Percentiles rank a stretch among this genome's conserved stretches.
phyloP scores from a whole-genome alignment of 2,797 vertebrate genomes.

The Salarias fasciatus region DNA sequence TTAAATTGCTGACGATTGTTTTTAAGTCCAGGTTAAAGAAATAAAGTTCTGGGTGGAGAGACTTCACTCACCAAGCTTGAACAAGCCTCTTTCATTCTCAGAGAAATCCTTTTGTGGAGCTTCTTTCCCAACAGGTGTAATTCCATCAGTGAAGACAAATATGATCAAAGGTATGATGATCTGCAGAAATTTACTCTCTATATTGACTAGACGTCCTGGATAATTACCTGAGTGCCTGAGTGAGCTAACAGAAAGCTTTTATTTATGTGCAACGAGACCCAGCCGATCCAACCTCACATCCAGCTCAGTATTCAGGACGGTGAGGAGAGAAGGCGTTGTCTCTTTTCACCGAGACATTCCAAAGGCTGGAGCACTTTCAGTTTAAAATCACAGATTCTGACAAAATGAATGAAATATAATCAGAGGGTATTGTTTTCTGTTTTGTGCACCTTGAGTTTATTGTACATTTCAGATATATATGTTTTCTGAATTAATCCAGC shows the following conservation, averaged over 20 bases:
- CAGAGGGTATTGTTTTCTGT: too few relatives aligned
- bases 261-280: slow-evolving; percentile 6
- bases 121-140: slow-evolving; percentile 12
- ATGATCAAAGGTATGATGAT: slow-evolving; percentile 31
- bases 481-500: too few relatives aligned
- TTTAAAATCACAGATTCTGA: too few relatives aligned
- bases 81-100: background rate
- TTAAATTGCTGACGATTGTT: too few relatives aligned
- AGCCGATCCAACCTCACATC: slow-evolving; percentile 13
- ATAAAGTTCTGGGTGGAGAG: too few relatives aligned
- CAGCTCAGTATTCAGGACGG: slow-evolving; percentile 1
- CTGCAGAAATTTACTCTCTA: slow-evolving; percentile 33
- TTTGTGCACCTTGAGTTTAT: too few relatives aligned
- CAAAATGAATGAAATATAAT: too few relatives aligned
- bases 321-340: background rate
- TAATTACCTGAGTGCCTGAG: slow-evolving; percentile 31
- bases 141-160: slow-evolving; percentile 41
- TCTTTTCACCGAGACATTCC: background rate
- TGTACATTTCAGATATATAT: too few relatives aligned
- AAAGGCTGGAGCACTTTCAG: background rate
- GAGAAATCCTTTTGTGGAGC: slow-evolving; percentile 7
- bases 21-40: too few relatives aligned
- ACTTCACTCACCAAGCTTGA: background rate
- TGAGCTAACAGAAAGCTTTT: slow-evolving; percentile 21
- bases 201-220: slow-evolving; percentile 19